Conservation (phyloP, 2,113 vertebrate genomes). For the Sylvilagus bachmani region DNA sequence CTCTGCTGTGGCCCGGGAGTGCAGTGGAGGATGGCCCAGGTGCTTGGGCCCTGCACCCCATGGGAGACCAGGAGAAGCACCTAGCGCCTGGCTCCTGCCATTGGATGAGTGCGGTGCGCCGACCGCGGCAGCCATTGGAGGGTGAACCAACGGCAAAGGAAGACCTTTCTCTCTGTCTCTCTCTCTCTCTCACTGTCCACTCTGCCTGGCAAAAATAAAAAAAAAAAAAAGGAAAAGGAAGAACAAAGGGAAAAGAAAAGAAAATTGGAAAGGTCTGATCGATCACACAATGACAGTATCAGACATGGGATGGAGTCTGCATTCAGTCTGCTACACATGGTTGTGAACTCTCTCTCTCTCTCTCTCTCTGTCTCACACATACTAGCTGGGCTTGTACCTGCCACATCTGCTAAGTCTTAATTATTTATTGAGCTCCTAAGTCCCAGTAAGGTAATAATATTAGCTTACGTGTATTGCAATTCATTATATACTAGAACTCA, state of each 20-base stretch:
- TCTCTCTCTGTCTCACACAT: not conserved
- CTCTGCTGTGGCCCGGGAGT: too few species aligned
- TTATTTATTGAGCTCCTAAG: not conserved
- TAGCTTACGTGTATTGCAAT: not conserved
- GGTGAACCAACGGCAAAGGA: too few species aligned
- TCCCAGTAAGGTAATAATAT: constrained; percentile 3
- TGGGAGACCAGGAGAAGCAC: too few species aligned
- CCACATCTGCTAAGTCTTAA: constrained; percentile 16
- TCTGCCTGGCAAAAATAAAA: too few species aligned
- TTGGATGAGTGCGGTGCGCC: too few species aligned
- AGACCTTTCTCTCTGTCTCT: too few species aligned
- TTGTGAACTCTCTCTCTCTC: not conserved
- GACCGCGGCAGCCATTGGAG: too few species aligned
- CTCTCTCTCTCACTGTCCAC: too few species aligned
- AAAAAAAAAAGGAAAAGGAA: not conserved
- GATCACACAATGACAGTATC: not conserved
- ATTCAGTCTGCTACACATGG: not conserved
- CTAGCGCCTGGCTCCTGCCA: too few species aligned
- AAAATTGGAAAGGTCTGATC: not conserved
- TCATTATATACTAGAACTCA: not conserved
- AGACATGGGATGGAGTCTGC: not conserved
- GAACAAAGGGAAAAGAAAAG: not conserved
- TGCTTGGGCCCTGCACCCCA: too few species aligned
- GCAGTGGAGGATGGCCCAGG: too few species aligned
- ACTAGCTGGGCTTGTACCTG: not conserved